Evolutionary conservation across 2,113 vertebrate genomes (phyloP).

Genomic region (Bujurquina vittata): DNA sequence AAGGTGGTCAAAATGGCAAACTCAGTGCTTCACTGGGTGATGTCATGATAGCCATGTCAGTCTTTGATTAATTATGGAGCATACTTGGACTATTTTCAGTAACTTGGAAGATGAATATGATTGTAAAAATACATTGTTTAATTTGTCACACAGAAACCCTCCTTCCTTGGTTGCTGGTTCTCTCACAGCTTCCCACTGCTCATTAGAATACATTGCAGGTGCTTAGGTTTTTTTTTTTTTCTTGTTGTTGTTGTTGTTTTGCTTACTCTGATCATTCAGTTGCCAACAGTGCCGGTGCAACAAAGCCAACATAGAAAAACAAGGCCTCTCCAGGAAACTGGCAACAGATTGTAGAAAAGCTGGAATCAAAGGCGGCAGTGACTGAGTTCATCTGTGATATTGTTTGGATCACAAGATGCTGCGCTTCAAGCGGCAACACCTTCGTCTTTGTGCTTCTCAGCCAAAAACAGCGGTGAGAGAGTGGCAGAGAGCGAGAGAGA

Average conservation of each 20-base stretch:
- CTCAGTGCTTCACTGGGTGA: neutral
- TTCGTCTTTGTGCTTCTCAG: slow-evolving; percentile 6
- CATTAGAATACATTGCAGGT: slow-evolving; percentile 9
- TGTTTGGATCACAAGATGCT: slow-evolving; percentile 35
- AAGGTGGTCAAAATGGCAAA: neutral
- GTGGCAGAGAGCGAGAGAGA: neutral
- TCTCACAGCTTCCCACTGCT: neutral
- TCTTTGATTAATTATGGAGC: neutral
- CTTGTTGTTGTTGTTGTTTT: neutral
- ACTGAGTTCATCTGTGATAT: slow-evolving; percentile 27
- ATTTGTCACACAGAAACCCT: neutral
- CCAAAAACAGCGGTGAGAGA: neutral
- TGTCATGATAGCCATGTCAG: neutral
- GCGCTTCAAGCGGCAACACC: slow-evolving; percentile 5
- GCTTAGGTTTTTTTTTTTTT: neutral
- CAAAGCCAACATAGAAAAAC: slow-evolving; percentile 24
- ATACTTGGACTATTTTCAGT: neutral
- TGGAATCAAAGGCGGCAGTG: slow-evolving; percentile 32
- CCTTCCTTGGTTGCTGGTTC: neutral
- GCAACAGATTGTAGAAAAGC: slow-evolving; percentile 24
- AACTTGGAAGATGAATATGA: neutral
- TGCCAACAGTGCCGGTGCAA: slow-evolving; percentile 23
- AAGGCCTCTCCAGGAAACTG: slow-evolving; percentile 48
- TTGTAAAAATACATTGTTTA: neutral
- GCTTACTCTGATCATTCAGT: slow-evolving; percentile 4